Base-by-base conservation (phyloP, 1,140 invertebrate species). In the Anagrus nilaparvatae region DNA sequence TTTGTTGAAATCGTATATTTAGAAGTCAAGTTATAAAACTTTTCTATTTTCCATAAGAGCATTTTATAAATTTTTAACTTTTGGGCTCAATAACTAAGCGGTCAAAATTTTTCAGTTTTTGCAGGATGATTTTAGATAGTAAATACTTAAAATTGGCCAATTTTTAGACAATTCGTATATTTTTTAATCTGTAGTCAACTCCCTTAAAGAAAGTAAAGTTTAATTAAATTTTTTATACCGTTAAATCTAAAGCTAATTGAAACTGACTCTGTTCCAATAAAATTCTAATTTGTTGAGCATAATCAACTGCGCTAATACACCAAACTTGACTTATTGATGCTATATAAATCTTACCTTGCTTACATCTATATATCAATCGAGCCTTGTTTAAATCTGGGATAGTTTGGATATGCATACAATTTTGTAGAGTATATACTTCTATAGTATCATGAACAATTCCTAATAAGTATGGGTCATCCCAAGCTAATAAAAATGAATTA, bases 401-500 rank as follows among this genome's bases (percentile, higher is more conserved):
- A 0, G 63, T 65, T 36, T 69, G 66, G 46, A 69, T 65, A 63
- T 59, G 84, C 72, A 61, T 70, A 59, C 51, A 84, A 52, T 73
- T 61, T 35, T 84, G 79, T 41, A 87, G 72, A 10, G 87, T 86
- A 46, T 85, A 77, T 18, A 94, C 75, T 68, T 96, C 85, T 13
- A 96, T 70, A 47, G 72, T 75, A 48, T 88, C 86, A 31, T 81
- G 72, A 13, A 92, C 69, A 16, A 95, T 72, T 16, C 87, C 89
- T 28, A 97, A 65, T 5, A 91, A 66, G 67, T 89, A 97, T 13
- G 93, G 93, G 54, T 87, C 81, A 67, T 96, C 88, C 77, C 91
- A 87, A 12, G 81, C 88, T 89, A 55, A 73, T 71, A 56, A 46
- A 47, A 63, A 42, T 16, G 17, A 43, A 44, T 40, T 48, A 27